Evolutionary conservation across 2,797 vertebrate genomes (phyloP).

Genomic region (Sorex maritimensis): DNA sequence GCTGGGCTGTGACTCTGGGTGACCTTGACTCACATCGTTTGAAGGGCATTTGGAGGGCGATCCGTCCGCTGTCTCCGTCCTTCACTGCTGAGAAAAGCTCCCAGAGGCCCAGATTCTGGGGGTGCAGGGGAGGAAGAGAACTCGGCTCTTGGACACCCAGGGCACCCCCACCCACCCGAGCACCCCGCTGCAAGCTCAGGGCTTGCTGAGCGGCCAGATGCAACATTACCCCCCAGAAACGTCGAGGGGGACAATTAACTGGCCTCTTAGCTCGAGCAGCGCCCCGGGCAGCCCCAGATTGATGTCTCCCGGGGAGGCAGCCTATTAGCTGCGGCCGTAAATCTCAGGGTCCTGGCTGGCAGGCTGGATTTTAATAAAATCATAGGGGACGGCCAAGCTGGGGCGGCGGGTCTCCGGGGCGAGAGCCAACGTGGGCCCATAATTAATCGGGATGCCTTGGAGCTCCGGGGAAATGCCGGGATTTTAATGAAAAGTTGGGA

Average conservation of each 20-base stretch:
- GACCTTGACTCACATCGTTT: background rate
- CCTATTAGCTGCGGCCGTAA: slow-evolving; percentile 91
- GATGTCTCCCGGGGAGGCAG: slow-evolving; percentile 91
- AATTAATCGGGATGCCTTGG: slow-evolving; percentile 90
- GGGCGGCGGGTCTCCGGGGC: slow-evolving; percentile 88
- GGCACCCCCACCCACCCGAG: slow-evolving; percentile 72
- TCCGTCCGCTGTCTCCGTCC: background rate
- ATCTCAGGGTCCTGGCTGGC: slow-evolving; percentile 89
- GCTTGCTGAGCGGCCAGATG: slow-evolving; percentile 85
- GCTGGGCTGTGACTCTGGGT: background rate
- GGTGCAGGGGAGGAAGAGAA: background rate
- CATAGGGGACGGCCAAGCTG: slow-evolving; percentile 89
- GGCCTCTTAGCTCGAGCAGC: slow-evolving; percentile 87
- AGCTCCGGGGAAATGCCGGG: slow-evolving; percentile 88
- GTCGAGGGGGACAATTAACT: slow-evolving; percentile 89
- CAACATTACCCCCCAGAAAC: slow-evolving; percentile 86
- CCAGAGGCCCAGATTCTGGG: background rate
- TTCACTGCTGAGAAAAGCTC: background rate
- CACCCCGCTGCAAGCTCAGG: slow-evolving; percentile 85
- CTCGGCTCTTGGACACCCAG: slow-evolving; percentile 71
- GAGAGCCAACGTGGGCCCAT: slow-evolving; percentile 91
- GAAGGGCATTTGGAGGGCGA: background rate
- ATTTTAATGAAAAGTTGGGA: slow-evolving; percentile 88
- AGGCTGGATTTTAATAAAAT: slow-evolving; percentile 93
- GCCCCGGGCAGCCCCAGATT: slow-evolving; percentile 90